These are phyloP conservation scores for Scopus umbretta DNA, from an alignment of 2,113 vertebrate genomes.

Conservation along the genomic window DNA sequence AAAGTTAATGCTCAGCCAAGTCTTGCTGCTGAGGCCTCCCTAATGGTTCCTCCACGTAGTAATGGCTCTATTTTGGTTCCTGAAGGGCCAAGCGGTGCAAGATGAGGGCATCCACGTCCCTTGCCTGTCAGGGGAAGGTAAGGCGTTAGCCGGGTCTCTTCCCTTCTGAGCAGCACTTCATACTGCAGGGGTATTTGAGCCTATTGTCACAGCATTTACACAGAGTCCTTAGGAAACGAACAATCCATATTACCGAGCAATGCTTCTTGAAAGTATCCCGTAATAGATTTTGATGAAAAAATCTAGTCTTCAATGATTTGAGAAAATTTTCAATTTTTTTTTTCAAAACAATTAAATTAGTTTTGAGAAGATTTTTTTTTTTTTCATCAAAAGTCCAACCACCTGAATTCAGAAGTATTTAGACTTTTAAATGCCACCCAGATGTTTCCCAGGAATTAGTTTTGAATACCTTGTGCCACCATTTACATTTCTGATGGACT, in stretches of 20 bases:
- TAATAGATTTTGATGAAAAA: not conserved
- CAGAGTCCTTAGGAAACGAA: not conserved
- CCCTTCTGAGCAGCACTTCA: not conserved
- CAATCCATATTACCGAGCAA: not conserved
- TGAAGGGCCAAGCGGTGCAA: accelerated
- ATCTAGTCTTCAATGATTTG: not conserved
- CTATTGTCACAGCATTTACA: not conserved
- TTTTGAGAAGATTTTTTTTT: not conserved
- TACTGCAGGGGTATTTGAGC: not conserved
- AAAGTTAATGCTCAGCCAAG: not conserved
- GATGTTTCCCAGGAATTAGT: not conserved
- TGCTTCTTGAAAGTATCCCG: not conserved
- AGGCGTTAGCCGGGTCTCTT: not conserved
- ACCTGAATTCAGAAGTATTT: not conserved
- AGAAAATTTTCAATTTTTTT: not conserved
- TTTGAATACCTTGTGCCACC: not conserved
- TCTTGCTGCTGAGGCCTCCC: not conserved
- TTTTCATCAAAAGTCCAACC: not conserved
- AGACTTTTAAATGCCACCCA: not conserved
- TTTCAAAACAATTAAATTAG: not conserved
- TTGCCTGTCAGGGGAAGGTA: not conserved
- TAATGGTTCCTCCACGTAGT: not conserved
- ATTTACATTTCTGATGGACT: not conserved
- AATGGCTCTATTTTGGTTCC: not conserved
- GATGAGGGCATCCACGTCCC: accelerated